Base-by-base conservation (phyloP, 2,888 invertebrate genomes). In the Oxystoma pomonae region DNA sequence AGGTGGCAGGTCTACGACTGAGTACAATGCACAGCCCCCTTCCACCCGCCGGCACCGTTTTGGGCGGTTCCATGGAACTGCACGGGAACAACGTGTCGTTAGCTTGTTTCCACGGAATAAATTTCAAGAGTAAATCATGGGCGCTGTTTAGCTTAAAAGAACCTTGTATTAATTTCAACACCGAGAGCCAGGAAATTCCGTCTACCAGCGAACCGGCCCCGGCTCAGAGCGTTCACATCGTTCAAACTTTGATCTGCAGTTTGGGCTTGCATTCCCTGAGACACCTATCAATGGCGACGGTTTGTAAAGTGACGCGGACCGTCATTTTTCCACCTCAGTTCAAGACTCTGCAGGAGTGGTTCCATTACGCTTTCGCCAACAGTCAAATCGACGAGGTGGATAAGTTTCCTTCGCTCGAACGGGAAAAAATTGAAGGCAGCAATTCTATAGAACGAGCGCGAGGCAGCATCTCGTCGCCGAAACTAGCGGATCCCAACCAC, bases 71-170 rank as follows among this genome's bases (percentile, higher is more conserved):
- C 56, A 88, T 96, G 88, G 90, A 97, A 81, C 81, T 96, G 69
- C 89, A 92, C 80, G 92, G 92, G 51, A 90, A 90, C 66, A 94
- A 97, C 80, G 92, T 98, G 63, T 95, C 96, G 3, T 82, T 98
- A 68, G 97, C 96, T 1, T 98, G 98, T 80, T 98, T 98, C 85
- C 96, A 98, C 80, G 98, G 98, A 49, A 93, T 95, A 76, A 97
- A 97, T 81, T 96, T 98, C 80, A 94, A 96, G 73, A 83, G 95
- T 62, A 96, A 96, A 81, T 94, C 93, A 1, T 98, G 98, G 97
- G 97, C 96, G 3, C 80, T 98, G 68, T 98, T 98, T 80, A 95
- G 94, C 71, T 83, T 98, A 68, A 91, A 92, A 77, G 94, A 97
- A 74, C 96, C 96, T 0, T 91, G 90, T 75, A 94, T 96, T 69